Evolutionary conservation across 2,113 vertebrate species (phyloP), one percentile per base, ranked within the genome.

Genomic region (Kobus ellipsiprymnus): DNA sequence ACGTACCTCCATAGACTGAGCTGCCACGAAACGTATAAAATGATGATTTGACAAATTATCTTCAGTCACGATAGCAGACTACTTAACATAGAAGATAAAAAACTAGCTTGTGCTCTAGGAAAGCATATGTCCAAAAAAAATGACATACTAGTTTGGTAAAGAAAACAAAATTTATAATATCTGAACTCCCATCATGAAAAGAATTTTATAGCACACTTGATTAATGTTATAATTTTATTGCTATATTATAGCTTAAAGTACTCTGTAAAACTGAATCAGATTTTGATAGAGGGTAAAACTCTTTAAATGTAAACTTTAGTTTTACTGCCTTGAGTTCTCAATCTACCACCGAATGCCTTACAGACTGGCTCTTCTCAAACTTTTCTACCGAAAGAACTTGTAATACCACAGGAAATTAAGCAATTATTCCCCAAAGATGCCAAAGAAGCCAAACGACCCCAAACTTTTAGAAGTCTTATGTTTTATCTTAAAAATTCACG

Each of bases 401-500:
- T 85, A 81, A 78, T 46, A 93, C 17, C 46, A 94, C 8, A 81
- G 46, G 36, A 92, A 94, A 94, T 25, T 23, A 44, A 95, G 46
- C 94, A 92, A 64, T 90, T 85, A 88, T 23, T 40, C 19, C 17
- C 19, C 11, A 15, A 29, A 54, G 88, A 91, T 74, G 52, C 77
- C 67, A 7, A 27, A 91, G 23, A 93, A 85, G 14, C 33, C 29
- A 80, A 84, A 96, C 16, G 13, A 2, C 52, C 44, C 55, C 67
- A 60, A n/a, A 59, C 16, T 88, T 94, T 96, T 57, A 90, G 48
- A 95, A 97, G 71, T 44, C 23, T 81, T 48, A 3, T 83, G 50
- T 94, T 87, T 90, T 71, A 67, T 87, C 55, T 82, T 74, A 84
- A 87, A 96, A 97, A 55, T 87, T 44, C 52, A 95, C 23, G n/a